Evolutionary conservation across 2,888 invertebrate genomes (phyloP), one percentile per base, ranked within the genome.

Genomic region (Exocentrus adspersus): DNA sequence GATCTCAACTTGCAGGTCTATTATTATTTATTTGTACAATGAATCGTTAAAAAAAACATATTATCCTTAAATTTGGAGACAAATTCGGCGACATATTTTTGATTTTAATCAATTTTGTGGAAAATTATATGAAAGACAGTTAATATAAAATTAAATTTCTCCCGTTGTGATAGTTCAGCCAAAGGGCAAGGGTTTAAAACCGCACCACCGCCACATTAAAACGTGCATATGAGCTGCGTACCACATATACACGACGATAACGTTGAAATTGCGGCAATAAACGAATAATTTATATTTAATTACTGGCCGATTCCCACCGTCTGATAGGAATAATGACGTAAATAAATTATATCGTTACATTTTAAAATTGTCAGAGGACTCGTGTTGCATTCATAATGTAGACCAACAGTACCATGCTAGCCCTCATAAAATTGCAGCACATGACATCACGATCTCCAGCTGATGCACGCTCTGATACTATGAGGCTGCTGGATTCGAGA

Each of bases 371-470:
- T 61, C 62, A 43, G 19, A 41, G 56, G 52, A 61, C 67, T 64
- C 64, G 67, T 67, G 64, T 61, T 62, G 67, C 67, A 67, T 67
- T 50, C 51, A 48, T 59, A 59, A 67, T 67, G 53, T 43, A 56
- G 58, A 65, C 48, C 65, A 59, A 63, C 57, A 43, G 32, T 63
- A 41, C 57, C 37, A 37, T 24, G 24, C 24, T 24, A 24, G 60
- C 28, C 46, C 37, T 28, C 56, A 51, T 57, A 62, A 60, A 61
- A 65, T 59, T 60, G 65, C 60, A 62, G 63, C 64, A 62, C 69
- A 67, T 69, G 69, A 69, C 65, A 64, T 69, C 69, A 69, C 67
- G 69, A 68, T 64, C 67, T 69, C 28, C 58, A 61, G 48, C 53
- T 59, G 64, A 67, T 66, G 67, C 67, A 68, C 67, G 65, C 60